Base-by-base conservation (phyloP, 2,113 vertebrate genomes). In the Aldabrachelys gigantea region DNA sequence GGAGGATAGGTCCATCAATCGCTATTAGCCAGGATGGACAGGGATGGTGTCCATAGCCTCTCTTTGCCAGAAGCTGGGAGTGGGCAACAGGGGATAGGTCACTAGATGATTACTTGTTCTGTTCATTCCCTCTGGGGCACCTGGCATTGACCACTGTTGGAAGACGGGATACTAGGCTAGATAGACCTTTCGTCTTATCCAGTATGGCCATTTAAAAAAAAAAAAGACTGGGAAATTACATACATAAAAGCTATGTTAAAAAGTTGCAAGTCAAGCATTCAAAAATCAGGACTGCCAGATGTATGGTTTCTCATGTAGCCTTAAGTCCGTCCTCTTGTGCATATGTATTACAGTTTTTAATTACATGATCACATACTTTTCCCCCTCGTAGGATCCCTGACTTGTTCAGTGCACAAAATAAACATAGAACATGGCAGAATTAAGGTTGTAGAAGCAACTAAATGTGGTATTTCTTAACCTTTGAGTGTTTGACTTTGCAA, bases 281-380 rank as follows among this genome's bases (percentile, higher is more conserved):
- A 38, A 56, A 89, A 93, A 80, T 50, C 41, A 44, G 35, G 35
- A 56, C 91, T 1, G 6, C 2, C 4, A 6, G 50, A 56, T 81
- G 35, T n/a, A 35, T 1, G 0, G 1, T 7, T 62, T 2, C 87
- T 90, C n/a, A n/a, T 53, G 11, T 22, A 52, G 6, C 78, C 7
- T 38, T 50, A 75, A n/a, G 5, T 59, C 4, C 81, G 10, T 31
- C 83, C 14, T 2, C 31, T 44, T 1, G 1, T 10, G 7, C 14
- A 25, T 10, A 2, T 52, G 3, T 3, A 2, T 75, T 78, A 19
- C 29, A 38, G 84, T 41, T 89, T 89, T 84, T 44, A 49, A 1
- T 88, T 93, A 56, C 87, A 24, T 41, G 5, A 47, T 78, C 25
- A 4, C 12, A 16, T 78, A 6, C 24, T 47, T 38, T 24, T 25